A percentile compares a stretch with the other conserved stretches of the same genome.
Evolutionary conservation across 2,113 vertebrate species (phyloP).

Genomic region (Gracilinanus agilis): DNA sequence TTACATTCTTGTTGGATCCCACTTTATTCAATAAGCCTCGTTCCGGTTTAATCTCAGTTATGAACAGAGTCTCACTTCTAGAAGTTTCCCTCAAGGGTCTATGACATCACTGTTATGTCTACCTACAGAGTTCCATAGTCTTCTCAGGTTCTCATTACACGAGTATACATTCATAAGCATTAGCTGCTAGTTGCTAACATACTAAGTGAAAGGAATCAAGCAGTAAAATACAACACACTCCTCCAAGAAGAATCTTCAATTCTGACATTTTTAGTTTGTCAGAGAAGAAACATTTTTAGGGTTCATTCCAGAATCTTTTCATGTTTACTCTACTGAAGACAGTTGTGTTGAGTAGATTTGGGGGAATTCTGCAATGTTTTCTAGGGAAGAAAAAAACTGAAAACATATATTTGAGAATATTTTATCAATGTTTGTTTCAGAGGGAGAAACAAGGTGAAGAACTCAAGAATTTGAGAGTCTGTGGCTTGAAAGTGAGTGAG

Average conservation of each 20-base stretch:
- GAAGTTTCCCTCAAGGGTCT: conserved; percentile 69
- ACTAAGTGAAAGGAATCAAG: conserved; percentile 27
- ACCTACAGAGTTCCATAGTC: conserved; percentile 55
- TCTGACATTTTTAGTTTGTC: conserved; percentile 29
- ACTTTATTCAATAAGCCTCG: conserved; percentile 63
- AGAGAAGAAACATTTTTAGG: conserved; percentile 31
- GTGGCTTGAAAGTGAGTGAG: not conserved
- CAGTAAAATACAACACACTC: not conserved
- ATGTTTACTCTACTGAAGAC: conserved; percentile 17
- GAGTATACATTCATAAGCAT: not conserved
- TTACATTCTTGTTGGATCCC: conserved; percentile 65
- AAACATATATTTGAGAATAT: not conserved
- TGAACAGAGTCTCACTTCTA: conserved; percentile 61
- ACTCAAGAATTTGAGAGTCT: conserved; percentile 13
- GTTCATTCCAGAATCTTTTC: conserved; percentile 15
- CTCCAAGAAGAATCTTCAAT: conserved; percentile 15
- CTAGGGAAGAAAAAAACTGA: conserved; percentile 25
- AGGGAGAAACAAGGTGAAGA: conserved; percentile 31
- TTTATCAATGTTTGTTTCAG: conserved; percentile 22
- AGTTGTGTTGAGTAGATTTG: conserved; percentile 18
- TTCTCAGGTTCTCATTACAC: conserved; percentile 37
- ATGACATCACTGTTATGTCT: conserved; percentile 73
- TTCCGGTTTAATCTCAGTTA: conserved; percentile 58
- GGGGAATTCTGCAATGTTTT: conserved; percentile 13
- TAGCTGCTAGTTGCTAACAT: not conserved